phyloP scores from a whole-genome alignment of 2,113 vertebrate genomes.

The Peromyscus maniculatus region DNA sequence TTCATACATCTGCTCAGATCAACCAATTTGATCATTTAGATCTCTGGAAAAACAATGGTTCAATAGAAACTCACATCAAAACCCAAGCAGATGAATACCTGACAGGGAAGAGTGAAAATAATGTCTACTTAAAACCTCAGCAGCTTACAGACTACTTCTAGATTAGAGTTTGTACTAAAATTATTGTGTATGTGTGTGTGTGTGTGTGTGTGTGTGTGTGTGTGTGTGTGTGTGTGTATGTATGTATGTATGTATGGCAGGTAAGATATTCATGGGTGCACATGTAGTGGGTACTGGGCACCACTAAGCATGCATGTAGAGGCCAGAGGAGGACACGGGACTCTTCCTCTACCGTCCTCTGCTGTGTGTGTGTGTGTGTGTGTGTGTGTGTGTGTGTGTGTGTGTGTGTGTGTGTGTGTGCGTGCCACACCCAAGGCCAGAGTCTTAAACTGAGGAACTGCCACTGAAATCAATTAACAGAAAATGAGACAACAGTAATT shows the following conservation, averaged over 20 bases:
- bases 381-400: no score
- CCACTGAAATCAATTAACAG: background rate
- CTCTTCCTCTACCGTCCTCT: background rate
- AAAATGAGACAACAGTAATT: background rate
- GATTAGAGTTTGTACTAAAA: background rate
- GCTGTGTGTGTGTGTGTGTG: background rate
- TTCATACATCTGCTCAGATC: conserved; percentile 73
- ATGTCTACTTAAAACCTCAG: background rate
- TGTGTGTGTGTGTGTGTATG: background rate
- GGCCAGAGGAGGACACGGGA: background rate
- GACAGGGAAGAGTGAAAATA: background rate
- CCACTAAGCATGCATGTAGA: background rate
- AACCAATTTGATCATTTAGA: conserved; percentile 58
- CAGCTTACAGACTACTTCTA: background rate
- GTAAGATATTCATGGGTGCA: background rate
- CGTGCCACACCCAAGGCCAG: background rate
- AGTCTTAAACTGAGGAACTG: conserved; percentile 27
- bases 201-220: background rate
- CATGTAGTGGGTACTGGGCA: background rate
- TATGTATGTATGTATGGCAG: background rate
- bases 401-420: background rate
- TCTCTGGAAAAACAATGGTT: conserved; percentile 65
- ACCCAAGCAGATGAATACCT: background rate
- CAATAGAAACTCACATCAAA: conserved; percentile 50
- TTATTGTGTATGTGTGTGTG: background rate